phyloP scores from a whole-genome alignment of 2,113 vertebrate genomes.

The Felis catus region F.catus_Fca126_mat1.0 CM031417.1:34494001-34494500 shows the following conservation, averaged over 20 bases:
- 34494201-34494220: not conserved
- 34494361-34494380: not conserved
- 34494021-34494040: not conserved
- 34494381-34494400: not conserved
- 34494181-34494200: not conserved
- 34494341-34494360: rapidly evolving
- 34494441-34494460: not conserved
- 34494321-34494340: not conserved
- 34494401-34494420: not conserved
- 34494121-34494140: not conserved
- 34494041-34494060: not conserved
- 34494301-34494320: not conserved
- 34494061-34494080: not conserved
- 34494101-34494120: not conserved
- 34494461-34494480: not conserved
- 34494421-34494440: not conserved
- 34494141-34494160: not conserved
- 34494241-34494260: not conserved
- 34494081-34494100: not conserved
- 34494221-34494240: not conserved
- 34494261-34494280: not conserved
- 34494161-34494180: not conserved
- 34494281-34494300: not conserved
- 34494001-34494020: not conserved
- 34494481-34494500: not conserved